Percentiles rank a stretch among this genome's conserved stretches.
phyloP scores from a whole-genome alignment of 2,888 invertebrate genomes.

The Ophion ellenae region DNA sequence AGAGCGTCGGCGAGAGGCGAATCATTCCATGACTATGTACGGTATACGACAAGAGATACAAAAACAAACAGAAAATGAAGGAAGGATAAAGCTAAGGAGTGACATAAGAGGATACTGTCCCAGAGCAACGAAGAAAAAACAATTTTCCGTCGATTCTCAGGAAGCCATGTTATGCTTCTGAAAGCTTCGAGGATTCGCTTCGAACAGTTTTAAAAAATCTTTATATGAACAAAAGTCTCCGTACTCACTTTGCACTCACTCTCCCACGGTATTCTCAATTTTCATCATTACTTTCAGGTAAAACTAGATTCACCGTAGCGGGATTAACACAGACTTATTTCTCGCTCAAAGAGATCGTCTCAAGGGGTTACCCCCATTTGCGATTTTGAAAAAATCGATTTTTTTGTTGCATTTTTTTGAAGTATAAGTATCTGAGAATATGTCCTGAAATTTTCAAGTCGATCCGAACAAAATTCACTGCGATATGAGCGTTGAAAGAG shows the following conservation, averaged over 20 bases:
- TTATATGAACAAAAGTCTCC: neutral
- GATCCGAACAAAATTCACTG: too few species aligned
- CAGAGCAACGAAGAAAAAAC: slow-evolving; percentile 1
- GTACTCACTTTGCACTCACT: too few species aligned
- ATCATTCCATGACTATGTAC: neutral
- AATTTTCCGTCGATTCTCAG: neutral
- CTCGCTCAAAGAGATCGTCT: neutral
- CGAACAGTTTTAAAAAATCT: neutral
- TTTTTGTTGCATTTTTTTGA: too few species aligned
- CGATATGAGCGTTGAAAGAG: too few species aligned
- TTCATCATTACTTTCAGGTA: too few species aligned
- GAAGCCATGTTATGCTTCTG: slow-evolving; percentile 1
- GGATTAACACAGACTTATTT: too few species aligned
- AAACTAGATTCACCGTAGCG: too few species aligned
- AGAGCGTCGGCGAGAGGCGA: slow-evolving; percentile 16
- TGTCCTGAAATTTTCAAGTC: too few species aligned
- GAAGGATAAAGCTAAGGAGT: neutral
- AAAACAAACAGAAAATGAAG: neutral
- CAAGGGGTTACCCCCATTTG: too few species aligned
- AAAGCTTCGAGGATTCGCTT: neutral
- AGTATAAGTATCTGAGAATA: too few species aligned
- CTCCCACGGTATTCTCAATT: too few species aligned
- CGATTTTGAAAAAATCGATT: too few species aligned
- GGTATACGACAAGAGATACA: neutral
- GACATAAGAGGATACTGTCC: slow-evolving; percentile 2